Evolutionary conservation across 2,113 vertebrate genomes (phyloP).

Genomic region (Eudorcas thomsonii): DNA sequence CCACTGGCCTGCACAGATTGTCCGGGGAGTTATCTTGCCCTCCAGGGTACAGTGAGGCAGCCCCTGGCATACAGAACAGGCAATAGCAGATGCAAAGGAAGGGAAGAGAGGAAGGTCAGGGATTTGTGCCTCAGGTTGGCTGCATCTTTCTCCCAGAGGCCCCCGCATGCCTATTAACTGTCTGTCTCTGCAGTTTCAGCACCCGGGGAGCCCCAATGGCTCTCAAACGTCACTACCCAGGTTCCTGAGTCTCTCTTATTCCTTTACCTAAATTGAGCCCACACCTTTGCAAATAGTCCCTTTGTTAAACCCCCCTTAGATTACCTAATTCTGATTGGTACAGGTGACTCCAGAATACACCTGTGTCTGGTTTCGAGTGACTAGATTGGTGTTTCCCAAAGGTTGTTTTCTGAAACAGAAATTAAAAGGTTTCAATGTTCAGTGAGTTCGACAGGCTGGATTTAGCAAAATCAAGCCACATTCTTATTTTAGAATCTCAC

Average conservation of each 20-base stretch:
- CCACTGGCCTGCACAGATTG: background rate
- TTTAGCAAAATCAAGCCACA: background rate
- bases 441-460: background rate
- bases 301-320: background rate
- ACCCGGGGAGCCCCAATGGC: background rate
- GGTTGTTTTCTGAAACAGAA: background rate
- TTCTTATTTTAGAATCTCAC: background rate
- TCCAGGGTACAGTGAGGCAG: background rate
- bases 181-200: background rate
- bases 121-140: background rate
- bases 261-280: background rate
- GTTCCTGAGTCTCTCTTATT: background rate
- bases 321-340: background rate
- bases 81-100: background rate
- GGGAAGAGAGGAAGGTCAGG: background rate
- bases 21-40: no score
- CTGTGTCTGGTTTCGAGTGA: background rate
- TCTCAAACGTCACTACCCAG: background rate
- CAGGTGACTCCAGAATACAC: background rate
- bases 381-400: background rate
- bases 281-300: background rate
- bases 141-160: background rate
- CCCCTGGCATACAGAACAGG: background rate
- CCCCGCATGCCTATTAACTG: rapidly evolving
- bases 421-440: background rate